A percentile compares a stretch with the other conserved stretches of the same genome.
phyloP scores from a whole-genome alignment of 2,113 vertebrate species.

The Dipodomys merriami region DNA sequence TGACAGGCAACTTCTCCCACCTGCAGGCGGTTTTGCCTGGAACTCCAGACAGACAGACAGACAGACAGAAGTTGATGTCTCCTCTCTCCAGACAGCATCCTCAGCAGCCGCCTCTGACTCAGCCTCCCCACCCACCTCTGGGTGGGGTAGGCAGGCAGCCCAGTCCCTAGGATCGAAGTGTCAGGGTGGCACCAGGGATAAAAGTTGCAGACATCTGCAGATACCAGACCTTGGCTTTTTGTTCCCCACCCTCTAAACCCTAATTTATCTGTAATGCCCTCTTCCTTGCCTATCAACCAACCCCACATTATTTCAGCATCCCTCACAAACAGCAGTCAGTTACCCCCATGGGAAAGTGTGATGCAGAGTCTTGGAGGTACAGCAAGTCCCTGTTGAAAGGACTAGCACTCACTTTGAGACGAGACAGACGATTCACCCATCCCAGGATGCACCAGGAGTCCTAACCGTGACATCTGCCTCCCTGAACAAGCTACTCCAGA shows the following conservation, averaged over 20 bases:
- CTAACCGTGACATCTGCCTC: not conserved
- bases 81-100: slow-evolving; percentile 55
- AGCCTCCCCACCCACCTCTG: slow-evolving; percentile 44
- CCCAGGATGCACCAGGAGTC: not conserved
- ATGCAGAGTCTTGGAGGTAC: not conserved
- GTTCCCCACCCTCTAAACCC: not conserved
- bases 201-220: slow-evolving; percentile 18
- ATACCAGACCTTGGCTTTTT: not conserved
- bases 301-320: not conserved
- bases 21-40: slow-evolving; percentile 10
- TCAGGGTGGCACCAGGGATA: not conserved
- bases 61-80: slow-evolving; percentile 27
- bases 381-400: not conserved
- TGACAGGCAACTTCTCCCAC: not conserved
- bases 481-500: too few species aligned
- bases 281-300: not conserved
- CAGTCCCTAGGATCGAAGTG: not conserved
- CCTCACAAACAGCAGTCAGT: not conserved
- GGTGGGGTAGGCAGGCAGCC: slow-evolving; percentile 9
- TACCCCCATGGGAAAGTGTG: not conserved
- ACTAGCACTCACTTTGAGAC: not conserved
- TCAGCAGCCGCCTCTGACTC: slow-evolving; percentile 63
- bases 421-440: not conserved
- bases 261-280: not conserved
- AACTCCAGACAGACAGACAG: slow-evolving; percentile 47